Base-by-base conservation (phyloP, 2,113 vertebrate genomes). In the Quiscalus mexicanus region DNA sequence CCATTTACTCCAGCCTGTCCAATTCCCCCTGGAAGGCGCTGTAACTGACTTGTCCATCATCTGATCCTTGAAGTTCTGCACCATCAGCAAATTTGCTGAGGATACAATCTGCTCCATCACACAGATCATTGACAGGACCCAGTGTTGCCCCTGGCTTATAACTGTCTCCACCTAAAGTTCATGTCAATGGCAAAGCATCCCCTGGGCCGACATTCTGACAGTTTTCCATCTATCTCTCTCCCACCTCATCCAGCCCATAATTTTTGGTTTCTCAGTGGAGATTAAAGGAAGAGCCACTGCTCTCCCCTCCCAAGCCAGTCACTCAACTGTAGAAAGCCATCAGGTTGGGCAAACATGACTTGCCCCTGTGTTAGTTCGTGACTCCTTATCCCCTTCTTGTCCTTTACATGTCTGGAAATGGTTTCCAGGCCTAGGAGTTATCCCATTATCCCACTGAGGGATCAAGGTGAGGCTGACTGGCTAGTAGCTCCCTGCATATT, bases 391-490 rank as follows among this genome's bases (percentile, higher is more conserved):
- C 42, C 14, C 42, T 74, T 56, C 62, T 31, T 39, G 25, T 49
- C 58, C 28, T 76, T 73, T 49, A 11, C 6, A 12, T 7, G 6
- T 42, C 53, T 77, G 44, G 53, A 73, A 73, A 69, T 24, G 13
- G 9, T 59, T 63, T 81, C 47, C 44, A 59, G 24, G 18, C 35
- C 52, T 35, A 33, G 68, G 11, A 71, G 24, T 23, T 39, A 18
- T 53, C 60, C 35, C 23, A 28, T 10, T 15, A 28, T 9, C 16
- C 53, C 12, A 59, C 22, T 13, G 4, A 67, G 15, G 19, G 11
- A 59, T 0, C 0, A 0, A 78, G 33, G 15, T 45, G 53, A 84
- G 15, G 44, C 53, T 81, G n/a, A 20, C 14, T 2, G 2, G 59
- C 16, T 8, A 10, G 10, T 35, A 28, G 44, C 4, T 81, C 25